phyloP scores from a whole-genome alignment of 1,140 invertebrate species.

The Semibalanus balanoides region DNA sequence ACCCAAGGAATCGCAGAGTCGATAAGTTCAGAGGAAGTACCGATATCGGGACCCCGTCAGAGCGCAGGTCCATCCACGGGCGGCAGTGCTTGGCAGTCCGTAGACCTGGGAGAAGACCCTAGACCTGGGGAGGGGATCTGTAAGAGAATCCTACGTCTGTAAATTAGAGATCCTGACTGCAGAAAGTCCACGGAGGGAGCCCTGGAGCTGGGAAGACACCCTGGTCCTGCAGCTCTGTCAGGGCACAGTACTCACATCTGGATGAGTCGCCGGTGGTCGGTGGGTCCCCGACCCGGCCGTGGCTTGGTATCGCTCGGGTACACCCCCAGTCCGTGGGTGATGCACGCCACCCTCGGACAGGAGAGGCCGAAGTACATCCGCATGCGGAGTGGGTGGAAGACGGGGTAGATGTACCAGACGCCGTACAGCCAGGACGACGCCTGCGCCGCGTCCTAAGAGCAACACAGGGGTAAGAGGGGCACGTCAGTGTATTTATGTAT shows the following conservation, averaged over 20 bases:
- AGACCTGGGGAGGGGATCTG: no score
- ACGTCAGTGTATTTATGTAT: no score
- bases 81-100: no score
- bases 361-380: slow-evolving; percentile 79
- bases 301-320: slow-evolving; percentile 60
- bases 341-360: slow-evolving; percentile 80
- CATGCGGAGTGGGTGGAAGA: slow-evolving; percentile 75
- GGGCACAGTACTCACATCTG: slow-evolving; percentile 25
- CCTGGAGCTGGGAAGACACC: no score
- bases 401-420: slow-evolving; percentile 66
- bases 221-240: background rate
- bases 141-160: no score
- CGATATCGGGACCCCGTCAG: no score
- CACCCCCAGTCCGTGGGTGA: slow-evolving; percentile 72
- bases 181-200: no score
- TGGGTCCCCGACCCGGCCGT: slow-evolving; percentile 65
- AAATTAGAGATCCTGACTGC: no score
- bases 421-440: slow-evolving; percentile 44
- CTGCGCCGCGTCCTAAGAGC: slow-evolving; percentile 43
- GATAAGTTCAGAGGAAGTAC: no score
- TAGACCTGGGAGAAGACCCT: no score
- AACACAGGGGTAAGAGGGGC: slow-evolving; percentile 50
- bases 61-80: no score
- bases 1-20: no score
- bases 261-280: slow-evolving; percentile 34